Evolutionary conservation across 1,140 invertebrate species (phyloP).

Genomic region (Drosophila equinoxialis): DNA sequence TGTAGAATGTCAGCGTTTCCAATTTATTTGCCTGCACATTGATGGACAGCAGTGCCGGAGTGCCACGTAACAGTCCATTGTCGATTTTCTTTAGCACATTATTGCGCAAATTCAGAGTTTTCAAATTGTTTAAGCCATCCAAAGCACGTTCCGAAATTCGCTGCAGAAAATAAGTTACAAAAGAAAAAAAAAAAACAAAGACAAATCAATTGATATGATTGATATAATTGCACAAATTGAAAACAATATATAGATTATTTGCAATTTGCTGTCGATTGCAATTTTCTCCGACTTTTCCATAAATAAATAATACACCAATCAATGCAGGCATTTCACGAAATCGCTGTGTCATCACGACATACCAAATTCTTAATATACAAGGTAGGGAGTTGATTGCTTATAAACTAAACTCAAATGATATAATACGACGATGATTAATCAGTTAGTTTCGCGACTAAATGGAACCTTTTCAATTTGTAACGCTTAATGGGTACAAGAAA

Average conservation of each 20-base stretch:
- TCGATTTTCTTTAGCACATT: conserved; percentile 88
- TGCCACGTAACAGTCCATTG: conserved; percentile 86
- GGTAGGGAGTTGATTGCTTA: no score
- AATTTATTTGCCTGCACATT: conserved; percentile 89
- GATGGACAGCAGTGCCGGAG: conserved; percentile 87
- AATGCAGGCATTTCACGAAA: no score
- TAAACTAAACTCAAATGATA: no score
- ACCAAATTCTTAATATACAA: no score
- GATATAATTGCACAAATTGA: background rate
- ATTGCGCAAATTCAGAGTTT: conserved; percentile 87
- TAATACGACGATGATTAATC: no score
- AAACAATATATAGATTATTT: background rate
- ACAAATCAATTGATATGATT: conserved; percentile 15
- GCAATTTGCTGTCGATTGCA: background rate
- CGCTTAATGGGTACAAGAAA: background rate
- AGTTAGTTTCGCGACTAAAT: no score
- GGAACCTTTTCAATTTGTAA: background rate
- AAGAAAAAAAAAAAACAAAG: background rate
- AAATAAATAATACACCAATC: no score
- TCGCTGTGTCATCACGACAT: no score
- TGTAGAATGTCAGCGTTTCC: conserved; percentile 89
- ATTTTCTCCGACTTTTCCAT: no score
- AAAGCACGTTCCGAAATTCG: conserved; percentile 89
- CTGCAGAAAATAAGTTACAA: conserved; percentile 50
- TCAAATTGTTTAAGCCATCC: conserved; percentile 87